phyloP scores from a whole-genome alignment of 2,797 vertebrate species.

The Salmo trutta region DNA sequence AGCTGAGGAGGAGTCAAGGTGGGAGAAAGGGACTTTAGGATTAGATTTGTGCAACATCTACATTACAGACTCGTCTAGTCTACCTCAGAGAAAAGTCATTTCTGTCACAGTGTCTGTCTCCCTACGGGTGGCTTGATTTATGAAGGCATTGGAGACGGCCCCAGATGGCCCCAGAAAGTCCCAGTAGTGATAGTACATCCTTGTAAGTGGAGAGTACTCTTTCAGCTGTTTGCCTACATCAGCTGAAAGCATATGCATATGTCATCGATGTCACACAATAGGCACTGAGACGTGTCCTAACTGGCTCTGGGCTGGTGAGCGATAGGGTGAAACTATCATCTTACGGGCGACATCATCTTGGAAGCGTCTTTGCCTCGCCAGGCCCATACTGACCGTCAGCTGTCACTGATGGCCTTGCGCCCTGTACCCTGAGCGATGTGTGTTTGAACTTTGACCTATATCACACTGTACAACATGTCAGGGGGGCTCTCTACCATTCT shows the following conservation, averaged over 20 bases:
- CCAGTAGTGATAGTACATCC: background rate
- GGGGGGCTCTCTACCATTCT: background rate
- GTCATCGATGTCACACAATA: conserved; percentile 14
- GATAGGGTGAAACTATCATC: conserved; percentile 2
- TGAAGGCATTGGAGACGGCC: background rate
- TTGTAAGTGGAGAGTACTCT: background rate
- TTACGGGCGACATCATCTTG: conserved; percentile 5
- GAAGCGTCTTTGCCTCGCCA: background rate
- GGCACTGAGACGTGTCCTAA: conserved; percentile 8
- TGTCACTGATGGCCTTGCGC: background rate
- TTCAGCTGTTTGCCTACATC: conserved; percentile 9
- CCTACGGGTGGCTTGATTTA: background rate
- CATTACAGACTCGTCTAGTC: background rate
- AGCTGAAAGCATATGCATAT: background rate
- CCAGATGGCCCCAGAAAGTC: background rate
- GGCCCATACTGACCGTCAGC: background rate
- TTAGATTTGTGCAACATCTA: background rate
- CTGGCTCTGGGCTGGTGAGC: background rate
- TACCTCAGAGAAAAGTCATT: background rate
- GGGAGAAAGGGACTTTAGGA: background rate
- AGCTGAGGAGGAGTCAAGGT: no score
- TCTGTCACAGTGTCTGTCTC: background rate
- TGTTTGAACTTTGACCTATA: background rate
- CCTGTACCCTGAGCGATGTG: background rate
- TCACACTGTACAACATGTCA: background rate